A percentile compares a stretch with the other conserved stretches of the same genome.
Evolutionary conservation across 2,797 vertebrate species (phyloP).

Genomic region (Calcarius lapponicus): DNA sequence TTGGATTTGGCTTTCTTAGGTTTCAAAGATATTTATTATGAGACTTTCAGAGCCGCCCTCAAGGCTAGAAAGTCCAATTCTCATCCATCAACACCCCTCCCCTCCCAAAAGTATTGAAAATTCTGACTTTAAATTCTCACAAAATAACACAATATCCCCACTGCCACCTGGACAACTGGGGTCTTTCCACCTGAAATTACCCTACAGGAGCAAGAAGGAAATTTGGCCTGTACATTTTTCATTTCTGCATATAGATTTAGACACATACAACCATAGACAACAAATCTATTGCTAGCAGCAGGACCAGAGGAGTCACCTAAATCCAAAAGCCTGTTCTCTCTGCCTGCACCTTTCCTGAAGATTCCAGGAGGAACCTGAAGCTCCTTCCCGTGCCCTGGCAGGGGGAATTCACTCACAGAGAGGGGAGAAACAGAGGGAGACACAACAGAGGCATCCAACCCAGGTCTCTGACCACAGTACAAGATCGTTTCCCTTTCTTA

Average conservation of each 20-base stretch:
- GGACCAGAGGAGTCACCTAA: neutral
- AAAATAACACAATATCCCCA: neutral
- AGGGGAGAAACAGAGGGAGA: neutral
- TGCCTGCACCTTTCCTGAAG: neutral
- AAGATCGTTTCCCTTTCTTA: neutral
- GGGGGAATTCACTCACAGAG: neutral
- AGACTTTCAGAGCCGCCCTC: neutral
- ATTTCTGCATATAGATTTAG: fast-evolving
- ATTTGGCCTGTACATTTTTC: fast-evolving
- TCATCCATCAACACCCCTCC: neutral
- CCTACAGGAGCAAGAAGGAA: neutral
- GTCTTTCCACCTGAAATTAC: neutral
- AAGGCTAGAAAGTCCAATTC: neutral
- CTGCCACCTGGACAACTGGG: neutral
- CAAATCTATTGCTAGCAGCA: neutral
- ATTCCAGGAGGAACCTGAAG: neutral
- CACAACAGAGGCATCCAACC: neutral
- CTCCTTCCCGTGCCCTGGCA: neutral
- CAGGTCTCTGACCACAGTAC: neutral
- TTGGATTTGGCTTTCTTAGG: neutral
- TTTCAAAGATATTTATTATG: neutral
- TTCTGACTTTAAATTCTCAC: neutral
- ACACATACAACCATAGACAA: neutral
- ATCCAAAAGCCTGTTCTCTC: neutral
- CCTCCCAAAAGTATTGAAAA: neutral